Evolutionary conservation across 2,888 invertebrate species (phyloP).

Genomic region (Galeruca laticollis): DNA sequence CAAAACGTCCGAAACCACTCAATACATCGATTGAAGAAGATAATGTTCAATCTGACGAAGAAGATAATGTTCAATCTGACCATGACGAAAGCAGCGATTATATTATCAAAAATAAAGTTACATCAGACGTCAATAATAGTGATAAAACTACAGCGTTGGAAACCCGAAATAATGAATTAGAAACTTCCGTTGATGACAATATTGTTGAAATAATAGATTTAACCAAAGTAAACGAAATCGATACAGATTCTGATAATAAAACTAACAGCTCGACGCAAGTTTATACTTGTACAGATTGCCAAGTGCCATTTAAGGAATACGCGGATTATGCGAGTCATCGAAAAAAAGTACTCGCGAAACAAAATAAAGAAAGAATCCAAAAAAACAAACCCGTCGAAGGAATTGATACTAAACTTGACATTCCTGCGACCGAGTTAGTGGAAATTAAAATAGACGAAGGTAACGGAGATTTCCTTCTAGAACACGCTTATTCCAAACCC

Average conservation of each 20-base stretch:
- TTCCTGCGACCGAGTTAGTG: not conserved
- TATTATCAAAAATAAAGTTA: not conserved
- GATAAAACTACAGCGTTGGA: too few species aligned
- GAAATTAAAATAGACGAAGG: not conserved
- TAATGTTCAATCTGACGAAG: not conserved
- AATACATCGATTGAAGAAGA: not conserved
- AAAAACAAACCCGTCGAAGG: not conserved
- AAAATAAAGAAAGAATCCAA: not conserved
- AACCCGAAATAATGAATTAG: too few species aligned
- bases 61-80: not conserved
- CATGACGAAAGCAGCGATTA: not conserved
- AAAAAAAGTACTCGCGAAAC: not conserved
- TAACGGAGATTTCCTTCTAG: not conserved
- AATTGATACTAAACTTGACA: not conserved
- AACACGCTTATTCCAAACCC: not conserved
- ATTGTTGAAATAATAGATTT: too few species aligned
- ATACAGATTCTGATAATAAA: too few species aligned
- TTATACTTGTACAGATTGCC: not conserved
- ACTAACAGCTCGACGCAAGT: not conserved
- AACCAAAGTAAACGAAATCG: too few species aligned
- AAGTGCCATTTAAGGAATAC: not conserved
- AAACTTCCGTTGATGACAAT: too few species aligned
- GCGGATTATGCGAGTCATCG: not conserved
- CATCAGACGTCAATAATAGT: too few species aligned
- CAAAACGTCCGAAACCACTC: not conserved